A percentile compares a stretch with the other conserved stretches of the same genome.
phyloP scores from a whole-genome alignment of 2,888 invertebrate genomes.

The Pyrocoelia pectoralis region DNA sequence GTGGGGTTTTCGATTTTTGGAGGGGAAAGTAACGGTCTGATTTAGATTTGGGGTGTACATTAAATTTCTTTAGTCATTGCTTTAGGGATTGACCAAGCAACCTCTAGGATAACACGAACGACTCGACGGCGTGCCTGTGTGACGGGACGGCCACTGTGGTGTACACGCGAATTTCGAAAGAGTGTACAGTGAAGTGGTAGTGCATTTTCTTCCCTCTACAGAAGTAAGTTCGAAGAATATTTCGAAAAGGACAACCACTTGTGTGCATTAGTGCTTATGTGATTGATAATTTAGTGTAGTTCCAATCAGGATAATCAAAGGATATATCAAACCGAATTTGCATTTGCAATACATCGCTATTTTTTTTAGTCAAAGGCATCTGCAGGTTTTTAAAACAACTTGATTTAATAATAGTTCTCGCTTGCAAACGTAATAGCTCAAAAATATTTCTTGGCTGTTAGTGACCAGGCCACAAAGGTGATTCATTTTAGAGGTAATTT shows the following conservation, averaged over 20 bases:
- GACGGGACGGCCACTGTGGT: conserved; percentile 54
- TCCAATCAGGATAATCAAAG: conserved; percentile 34
- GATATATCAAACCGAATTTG: too few relatives aligned
- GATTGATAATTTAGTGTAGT: conserved; percentile 37
- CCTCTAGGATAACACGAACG: conserved; percentile 60
- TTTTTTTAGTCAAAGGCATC: conserved; percentile 4
- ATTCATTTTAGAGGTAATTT: conserved; percentile 39
- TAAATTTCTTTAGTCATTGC: conserved; percentile 59
- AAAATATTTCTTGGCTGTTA: conserved; percentile 41
- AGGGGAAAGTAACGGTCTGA: conserved; percentile 54
- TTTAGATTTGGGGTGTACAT: conserved; percentile 58
- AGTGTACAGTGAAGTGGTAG: conserved; percentile 55
- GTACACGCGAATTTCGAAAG: conserved; percentile 51
- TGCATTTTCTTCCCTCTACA: conserved; percentile 49
- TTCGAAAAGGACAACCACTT: conserved; percentile 17
- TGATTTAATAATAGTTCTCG: conserved; percentile 40
- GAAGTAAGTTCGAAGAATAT: conserved; percentile 51
- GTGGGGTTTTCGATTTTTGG: conserved; percentile 44
- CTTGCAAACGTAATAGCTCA: conserved; percentile 39
- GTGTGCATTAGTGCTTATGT: conserved; percentile 6
- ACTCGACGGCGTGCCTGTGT: conserved; percentile 58
- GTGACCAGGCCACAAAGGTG: conserved; percentile 43
- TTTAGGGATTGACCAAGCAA: conserved; percentile 60
- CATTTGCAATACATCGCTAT: not conserved
- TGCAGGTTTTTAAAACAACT: conserved; percentile 19